A percentile compares a stretch with the other conserved stretches of the same genome.
These are phyloP conservation scores for Drosophila rufa DNA, from an alignment of 1,140 invertebrate genomes.

Conservation along the genomic window DNA sequence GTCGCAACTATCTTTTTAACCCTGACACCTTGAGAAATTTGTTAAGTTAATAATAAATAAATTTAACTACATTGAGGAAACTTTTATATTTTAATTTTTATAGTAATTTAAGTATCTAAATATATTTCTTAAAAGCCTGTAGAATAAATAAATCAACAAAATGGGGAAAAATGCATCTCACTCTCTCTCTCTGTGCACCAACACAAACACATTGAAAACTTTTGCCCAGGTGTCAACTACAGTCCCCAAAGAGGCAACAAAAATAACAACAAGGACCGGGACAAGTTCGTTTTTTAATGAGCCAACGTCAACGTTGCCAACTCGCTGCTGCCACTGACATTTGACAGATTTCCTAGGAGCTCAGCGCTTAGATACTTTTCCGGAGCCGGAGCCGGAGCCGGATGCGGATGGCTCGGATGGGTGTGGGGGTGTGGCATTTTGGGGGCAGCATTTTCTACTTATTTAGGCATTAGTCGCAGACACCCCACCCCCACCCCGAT, in stretches of 20 bases:
- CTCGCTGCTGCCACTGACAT: conserved; percentile 73
- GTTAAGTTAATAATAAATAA: no score
- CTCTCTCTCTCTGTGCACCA: not conserved
- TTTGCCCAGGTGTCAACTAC: conserved; percentile 77
- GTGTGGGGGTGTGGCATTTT: not conserved
- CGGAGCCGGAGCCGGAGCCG: conserved; percentile 3
- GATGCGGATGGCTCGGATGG: not conserved
- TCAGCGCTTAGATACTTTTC: conserved; percentile 56
- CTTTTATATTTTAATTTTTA: no score
- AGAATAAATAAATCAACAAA: no score
- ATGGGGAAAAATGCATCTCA: not conserved
- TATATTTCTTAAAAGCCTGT: no score
- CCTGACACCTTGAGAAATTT: not conserved
- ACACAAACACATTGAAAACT: conserved; percentile 37
- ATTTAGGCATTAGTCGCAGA: conserved; percentile 66
- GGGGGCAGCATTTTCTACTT: conserved; percentile 50
- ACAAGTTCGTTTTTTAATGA: conserved; percentile 73
- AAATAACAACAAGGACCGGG: conserved; percentile 18
- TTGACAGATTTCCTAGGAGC: conserved; percentile 77
- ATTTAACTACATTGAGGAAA: no score
- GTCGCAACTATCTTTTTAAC: no score
- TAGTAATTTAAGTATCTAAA: no score
- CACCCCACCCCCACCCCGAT: not conserved
- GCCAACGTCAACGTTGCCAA: conserved; percentile 59
- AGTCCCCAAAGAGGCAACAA: conserved; percentile 39